These are phyloP conservation scores for Pluvianellus socialis DNA, from an alignment of 2,113 vertebrate genomes.

Conservation along the genomic window DNA sequence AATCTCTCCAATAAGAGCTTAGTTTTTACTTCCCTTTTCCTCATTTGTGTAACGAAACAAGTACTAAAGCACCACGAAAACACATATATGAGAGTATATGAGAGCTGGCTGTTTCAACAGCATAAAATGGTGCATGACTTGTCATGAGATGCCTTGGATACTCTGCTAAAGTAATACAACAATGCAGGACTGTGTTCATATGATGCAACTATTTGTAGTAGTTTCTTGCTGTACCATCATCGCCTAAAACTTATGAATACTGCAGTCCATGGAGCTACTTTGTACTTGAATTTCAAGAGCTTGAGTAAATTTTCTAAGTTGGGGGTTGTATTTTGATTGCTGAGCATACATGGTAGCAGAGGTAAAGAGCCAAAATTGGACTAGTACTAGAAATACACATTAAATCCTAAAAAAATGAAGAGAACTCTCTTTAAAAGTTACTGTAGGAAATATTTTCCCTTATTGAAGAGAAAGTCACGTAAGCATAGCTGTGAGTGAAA, in stretches of 20 bases:
- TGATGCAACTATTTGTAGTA: background rate
- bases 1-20: background rate
- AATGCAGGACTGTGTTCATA: background rate
- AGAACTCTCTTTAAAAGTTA: background rate
- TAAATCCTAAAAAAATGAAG: background rate
- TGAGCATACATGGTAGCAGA: background rate
- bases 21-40: background rate
- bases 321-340: background rate
- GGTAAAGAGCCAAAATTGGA: background rate
- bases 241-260: background rate
- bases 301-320: background rate
- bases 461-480: background rate
- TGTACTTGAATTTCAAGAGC: background rate
- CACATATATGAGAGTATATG: no score
- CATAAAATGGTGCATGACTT: background rate
- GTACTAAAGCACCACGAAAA: background rate
- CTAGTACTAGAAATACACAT: background rate
- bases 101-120: background rate
- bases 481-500: background rate
- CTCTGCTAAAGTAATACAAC: background rate
- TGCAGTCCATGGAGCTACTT: background rate
- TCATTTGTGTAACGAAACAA: background rate
- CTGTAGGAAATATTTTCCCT: background rate
- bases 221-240: background rate
- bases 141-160: background rate